These are phyloP conservation scores for Thereva nobilitata DNA, from an alignment of 2,888 invertebrate genomes.

Conservation along the genomic window DNA sequence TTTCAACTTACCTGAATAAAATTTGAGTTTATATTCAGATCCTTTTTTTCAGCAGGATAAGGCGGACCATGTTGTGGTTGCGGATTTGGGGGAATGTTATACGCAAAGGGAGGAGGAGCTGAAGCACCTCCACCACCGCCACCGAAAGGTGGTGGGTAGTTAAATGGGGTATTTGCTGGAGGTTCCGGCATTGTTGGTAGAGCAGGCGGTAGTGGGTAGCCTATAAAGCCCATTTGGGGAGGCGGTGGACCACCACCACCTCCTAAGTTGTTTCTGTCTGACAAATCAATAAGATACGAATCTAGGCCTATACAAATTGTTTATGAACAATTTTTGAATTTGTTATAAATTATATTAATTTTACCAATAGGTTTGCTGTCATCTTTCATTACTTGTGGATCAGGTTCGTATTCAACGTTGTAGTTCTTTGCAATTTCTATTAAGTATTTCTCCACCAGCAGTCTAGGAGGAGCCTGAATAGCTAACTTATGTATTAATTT, in stretches of 20 bases:
- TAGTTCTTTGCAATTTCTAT: slow-evolving; percentile 97
- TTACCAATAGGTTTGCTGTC: slow-evolving; percentile 56
- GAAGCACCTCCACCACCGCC: slow-evolving; percentile 56
- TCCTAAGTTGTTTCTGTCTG: slow-evolving; percentile 64
- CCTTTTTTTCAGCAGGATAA: slow-evolving; percentile 64
- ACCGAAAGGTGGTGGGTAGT: slow-evolving; percentile 65
- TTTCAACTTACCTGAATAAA: slow-evolving; percentile 60
- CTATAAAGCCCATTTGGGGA: slow-evolving; percentile 79
- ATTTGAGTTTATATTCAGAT: slow-evolving; percentile 65
- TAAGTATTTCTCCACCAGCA: slow-evolving; percentile 88
- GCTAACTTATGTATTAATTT: slow-evolving; percentile 92
- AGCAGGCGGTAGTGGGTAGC: slow-evolving; percentile 73
- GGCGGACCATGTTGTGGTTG: slow-evolving; percentile 48
- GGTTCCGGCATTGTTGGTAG: slow-evolving; percentile 64
- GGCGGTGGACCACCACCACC: slow-evolving; percentile 61
- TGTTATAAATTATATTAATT: not conserved
- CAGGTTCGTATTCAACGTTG: slow-evolving; percentile 92
- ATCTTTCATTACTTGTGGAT: slow-evolving; percentile 86
- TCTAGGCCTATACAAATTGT: slow-evolving; percentile 60
- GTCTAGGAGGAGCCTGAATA: slow-evolving; percentile 92
- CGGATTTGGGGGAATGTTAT: slow-evolving; percentile 69
- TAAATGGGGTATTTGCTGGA: slow-evolving; percentile 65
- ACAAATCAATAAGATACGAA: slow-evolving; percentile 71
- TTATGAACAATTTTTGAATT: not conserved
- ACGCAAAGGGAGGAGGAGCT: slow-evolving; percentile 57